These are phyloP conservation scores for Procavia capensis DNA, from an alignment of 2,113 vertebrate genomes.

Conservation along the genomic window DNA sequence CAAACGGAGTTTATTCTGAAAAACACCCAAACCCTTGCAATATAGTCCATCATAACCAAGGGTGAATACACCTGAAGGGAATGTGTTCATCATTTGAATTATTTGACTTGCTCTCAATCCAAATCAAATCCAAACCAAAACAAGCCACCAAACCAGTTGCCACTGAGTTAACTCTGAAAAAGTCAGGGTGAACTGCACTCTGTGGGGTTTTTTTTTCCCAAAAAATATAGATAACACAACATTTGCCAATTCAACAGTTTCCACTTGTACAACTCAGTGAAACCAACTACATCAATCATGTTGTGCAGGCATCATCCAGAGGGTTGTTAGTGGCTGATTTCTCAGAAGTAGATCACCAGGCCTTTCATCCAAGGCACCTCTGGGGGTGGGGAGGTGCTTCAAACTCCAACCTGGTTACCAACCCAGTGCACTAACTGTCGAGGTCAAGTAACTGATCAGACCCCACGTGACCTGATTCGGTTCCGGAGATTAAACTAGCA, in stretches of 20 bases:
- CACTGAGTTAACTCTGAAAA: too few species aligned
- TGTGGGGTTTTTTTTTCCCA: too few species aligned
- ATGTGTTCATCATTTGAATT: accelerated
- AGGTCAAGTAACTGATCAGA: too few species aligned
- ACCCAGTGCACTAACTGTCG: background rate
- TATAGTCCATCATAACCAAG: background rate
- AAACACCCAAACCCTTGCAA: background rate
- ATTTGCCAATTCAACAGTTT: background rate
- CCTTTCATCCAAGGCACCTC: background rate
- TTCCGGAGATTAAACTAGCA: too few species aligned
- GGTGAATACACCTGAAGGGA: accelerated
- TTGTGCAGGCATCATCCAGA: background rate
- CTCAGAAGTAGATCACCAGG: background rate
- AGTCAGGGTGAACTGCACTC: too few species aligned
- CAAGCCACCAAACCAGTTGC: too few species aligned
- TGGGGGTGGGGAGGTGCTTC: background rate
- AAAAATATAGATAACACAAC: background rate
- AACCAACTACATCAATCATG: background rate
- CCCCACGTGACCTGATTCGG: too few species aligned
- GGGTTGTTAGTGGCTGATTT: background rate
- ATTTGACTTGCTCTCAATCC: background rate
- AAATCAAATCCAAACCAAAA: too few species aligned
- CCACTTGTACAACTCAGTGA: background rate
- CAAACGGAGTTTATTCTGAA: background rate
- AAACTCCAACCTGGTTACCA: background rate